Conservation (phyloP, 2,113 vertebrate genomes). For the Girardinichthys multiradiatus region DNA sequence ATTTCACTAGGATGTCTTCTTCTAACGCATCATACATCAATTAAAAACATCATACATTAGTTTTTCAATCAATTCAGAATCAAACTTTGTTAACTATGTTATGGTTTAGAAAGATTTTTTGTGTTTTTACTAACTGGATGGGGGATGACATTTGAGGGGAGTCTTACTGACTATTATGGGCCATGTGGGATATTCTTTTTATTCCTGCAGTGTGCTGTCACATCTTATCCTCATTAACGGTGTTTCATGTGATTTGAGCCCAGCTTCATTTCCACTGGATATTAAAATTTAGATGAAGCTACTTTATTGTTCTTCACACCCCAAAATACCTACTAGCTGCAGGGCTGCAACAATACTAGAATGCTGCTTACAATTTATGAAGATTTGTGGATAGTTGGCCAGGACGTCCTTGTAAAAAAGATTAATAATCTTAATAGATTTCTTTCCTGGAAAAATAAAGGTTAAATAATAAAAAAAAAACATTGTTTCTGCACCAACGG, state of each 20-base stretch:
- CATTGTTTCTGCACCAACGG: too few relatives aligned
- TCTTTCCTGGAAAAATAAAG: too few relatives aligned
- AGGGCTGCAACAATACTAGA: background rate
- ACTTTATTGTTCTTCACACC: background rate
- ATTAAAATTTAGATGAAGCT: background rate
- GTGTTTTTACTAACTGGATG: background rate
- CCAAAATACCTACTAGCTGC: background rate
- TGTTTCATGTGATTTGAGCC: background rate
- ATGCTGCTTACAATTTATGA: too few relatives aligned
- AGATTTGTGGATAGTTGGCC: background rate
- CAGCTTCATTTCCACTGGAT: background rate
- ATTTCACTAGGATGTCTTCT: background rate
- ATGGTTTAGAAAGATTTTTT: background rate
- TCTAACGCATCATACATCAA: background rate
- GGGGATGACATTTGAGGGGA: background rate
- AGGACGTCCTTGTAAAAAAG: too few relatives aligned
- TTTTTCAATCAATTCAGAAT: background rate
- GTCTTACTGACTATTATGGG: background rate
- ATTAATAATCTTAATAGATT: too few relatives aligned
- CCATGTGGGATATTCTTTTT: background rate
- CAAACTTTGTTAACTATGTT: background rate
- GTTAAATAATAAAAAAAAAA: too few relatives aligned
- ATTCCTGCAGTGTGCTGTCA: background rate
- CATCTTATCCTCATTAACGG: background rate
- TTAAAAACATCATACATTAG: too few relatives aligned